Conservation (phyloP, 2,888 invertebrate species). For the Oasisia sp. region DNA sequence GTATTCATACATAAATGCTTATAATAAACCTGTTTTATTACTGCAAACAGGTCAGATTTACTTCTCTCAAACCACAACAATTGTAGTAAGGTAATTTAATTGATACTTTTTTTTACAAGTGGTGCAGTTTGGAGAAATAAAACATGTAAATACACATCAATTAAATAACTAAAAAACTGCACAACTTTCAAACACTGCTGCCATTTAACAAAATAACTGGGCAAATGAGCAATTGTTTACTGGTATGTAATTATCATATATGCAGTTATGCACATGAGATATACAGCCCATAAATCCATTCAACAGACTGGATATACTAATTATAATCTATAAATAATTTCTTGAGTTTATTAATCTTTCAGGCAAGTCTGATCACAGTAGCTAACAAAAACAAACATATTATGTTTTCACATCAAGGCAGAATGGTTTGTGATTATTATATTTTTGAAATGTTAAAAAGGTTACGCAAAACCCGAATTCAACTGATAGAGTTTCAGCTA, state of each 20-base stretch:
- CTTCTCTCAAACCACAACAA: too few species aligned
- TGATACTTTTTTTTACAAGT: background rate
- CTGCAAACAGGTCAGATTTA: too few species aligned
- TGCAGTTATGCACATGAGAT: background rate
- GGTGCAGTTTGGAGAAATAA: background rate
- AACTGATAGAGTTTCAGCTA: too few species aligned
- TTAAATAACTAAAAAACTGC: background rate
- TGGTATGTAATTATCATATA: background rate
- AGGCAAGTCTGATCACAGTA: background rate
- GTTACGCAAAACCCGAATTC: too few species aligned
- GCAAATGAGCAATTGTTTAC: background rate
- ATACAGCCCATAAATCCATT: background rate
- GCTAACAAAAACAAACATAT: background rate
- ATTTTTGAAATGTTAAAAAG: background rate
- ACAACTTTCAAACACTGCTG: background rate
- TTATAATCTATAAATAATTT: background rate
- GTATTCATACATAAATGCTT: too few species aligned
- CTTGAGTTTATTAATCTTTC: background rate
- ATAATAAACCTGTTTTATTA: too few species aligned
- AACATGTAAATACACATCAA: background rate
- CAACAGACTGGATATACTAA: background rate
- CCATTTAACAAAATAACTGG: background rate
- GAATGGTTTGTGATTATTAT: background rate
- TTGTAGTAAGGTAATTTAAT: too few species aligned
- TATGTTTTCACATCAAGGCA: background rate